Base-by-base conservation (phyloP, 2,113 vertebrate genomes). In the Salminus brasiliensis region DNA sequence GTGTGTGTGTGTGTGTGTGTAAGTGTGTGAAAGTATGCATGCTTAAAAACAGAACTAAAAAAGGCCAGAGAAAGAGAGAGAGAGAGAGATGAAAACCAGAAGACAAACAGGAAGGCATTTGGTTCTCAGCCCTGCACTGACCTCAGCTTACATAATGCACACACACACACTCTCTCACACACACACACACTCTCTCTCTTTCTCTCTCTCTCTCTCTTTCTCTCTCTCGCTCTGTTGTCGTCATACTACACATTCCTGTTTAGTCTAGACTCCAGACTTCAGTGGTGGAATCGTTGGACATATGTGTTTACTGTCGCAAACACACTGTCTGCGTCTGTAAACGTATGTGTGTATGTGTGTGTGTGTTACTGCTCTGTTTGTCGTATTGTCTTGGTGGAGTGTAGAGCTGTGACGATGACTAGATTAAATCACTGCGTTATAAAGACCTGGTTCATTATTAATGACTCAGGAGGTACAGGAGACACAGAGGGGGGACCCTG, bases 211-310 rank as follows among this genome's bases (percentile, higher is more conserved):
- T 43, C 36, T 67, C 36, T 68, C 66, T 45, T 4, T 47, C 66
- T 69, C 67, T 52, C 27, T 74, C 39, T 62, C 25, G 21, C 39
- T 62, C 10, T 76, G 6, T 80, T 53, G 60, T 78, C 15, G 23
- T 80, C 74, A 73, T 47, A 47, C 53, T 63, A 62, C 81, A 68
- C 29, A 74, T 78, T 79, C 72, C 72, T 85, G 81, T 85, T 85
- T 83, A 85, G 81, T 78, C 84, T 81, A 65, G 41, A 60, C 57
- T 74, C 49, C 53, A 27, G 2, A 34, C 47, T 68, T 39, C 57
- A 72, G 66, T 73, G 52, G 73, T 70, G 34, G 41, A 76, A 76
- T 72, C 41, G 39, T 41, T 72, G 36, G 68, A 15, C 69, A 63
- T 68, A 34, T 76, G 65, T 76, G 69, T 80, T 76, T 68, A 63